Percentiles rank a stretch among this genome's conserved stretches.
Evolutionary conservation across 2,113 vertebrate genomes (phyloP).

Genomic region (Anoplopoma fimbria): DNA sequence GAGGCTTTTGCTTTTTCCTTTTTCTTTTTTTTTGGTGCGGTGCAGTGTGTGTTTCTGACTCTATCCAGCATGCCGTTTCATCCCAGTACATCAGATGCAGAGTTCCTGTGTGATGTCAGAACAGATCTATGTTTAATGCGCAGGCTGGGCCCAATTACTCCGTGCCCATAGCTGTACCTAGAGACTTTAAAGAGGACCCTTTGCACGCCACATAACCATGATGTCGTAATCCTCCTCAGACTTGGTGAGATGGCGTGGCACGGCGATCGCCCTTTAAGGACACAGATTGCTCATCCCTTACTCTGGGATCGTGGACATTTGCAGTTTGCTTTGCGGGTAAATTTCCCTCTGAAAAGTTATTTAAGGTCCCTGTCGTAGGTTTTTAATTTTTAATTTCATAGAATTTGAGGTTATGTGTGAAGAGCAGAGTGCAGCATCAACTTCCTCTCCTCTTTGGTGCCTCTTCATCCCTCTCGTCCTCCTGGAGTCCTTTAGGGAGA

Average conservation of each 20-base stretch:
- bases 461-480: slow-evolving; percentile 39
- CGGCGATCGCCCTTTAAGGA: slow-evolving; percentile 34
- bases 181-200: slow-evolving; percentile 40
- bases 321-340: slow-evolving; percentile 27
- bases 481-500: slow-evolving; percentile 47
- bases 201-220: slow-evolving; percentile 11
- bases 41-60: slow-evolving; percentile 49
- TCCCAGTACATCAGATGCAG: slow-evolving; percentile 39
- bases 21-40: slow-evolving; percentile 37
- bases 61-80: slow-evolving; percentile 61
- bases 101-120: slow-evolving; percentile 62
- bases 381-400: neutral
- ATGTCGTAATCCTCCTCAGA: slow-evolving; percentile 28
- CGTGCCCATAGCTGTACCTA: slow-evolving; percentile 34
- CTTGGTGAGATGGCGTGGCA: slow-evolving; percentile 21
- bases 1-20: slow-evolving; percentile 20
- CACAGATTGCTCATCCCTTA: slow-evolving; percentile 38
- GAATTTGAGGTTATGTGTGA: slow-evolving; percentile 16
- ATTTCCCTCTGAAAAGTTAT: slow-evolving; percentile 16
- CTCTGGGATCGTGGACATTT: slow-evolving; percentile 9
- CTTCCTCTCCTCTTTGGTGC: slow-evolving; percentile 27
- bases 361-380: slow-evolving; percentile 4
- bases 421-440: slow-evolving; percentile 24
- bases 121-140: slow-evolving; percentile 65
- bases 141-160: slow-evolving; percentile 64